Evolutionary conservation across 2,113 vertebrate genomes (phyloP).

Genomic region (Siniperca chuatsi): DNA sequence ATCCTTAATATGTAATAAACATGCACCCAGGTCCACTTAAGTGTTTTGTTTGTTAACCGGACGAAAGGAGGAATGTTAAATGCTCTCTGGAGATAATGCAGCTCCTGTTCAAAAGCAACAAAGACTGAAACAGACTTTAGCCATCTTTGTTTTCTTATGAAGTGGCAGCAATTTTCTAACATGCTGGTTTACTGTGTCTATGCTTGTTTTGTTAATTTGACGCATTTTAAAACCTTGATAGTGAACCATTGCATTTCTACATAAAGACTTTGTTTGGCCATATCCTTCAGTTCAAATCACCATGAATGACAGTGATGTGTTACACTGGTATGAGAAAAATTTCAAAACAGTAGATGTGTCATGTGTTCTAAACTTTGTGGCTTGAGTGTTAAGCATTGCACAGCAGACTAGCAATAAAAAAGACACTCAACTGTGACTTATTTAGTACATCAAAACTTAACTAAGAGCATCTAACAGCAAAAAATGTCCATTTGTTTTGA

Average conservation of each 20-base stretch:
- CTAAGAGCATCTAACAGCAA: not conserved
- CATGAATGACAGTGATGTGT: not conserved
- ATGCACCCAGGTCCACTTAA: not conserved
- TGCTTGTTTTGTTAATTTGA: not conserved
- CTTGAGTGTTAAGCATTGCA: not conserved
- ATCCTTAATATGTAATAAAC: not conserved
- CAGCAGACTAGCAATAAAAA: not conserved
- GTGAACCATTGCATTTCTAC: not conserved
- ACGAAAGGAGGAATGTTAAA: not conserved
- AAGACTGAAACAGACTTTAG: not conserved
- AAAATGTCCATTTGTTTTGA: conserved; percentile 9
- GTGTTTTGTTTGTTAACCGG: not conserved
- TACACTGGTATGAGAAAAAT: not conserved
- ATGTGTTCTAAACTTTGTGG: not conserved
- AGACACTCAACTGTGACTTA: not conserved
- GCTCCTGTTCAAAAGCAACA: not conserved
- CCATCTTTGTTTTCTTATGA: not conserved
- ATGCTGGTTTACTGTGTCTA: not conserved
- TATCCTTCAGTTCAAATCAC: not conserved
- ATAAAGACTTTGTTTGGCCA: not conserved
- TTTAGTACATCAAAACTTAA: not conserved
- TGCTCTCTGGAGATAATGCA: not conserved
- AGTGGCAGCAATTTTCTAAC: not conserved
- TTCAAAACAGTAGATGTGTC: not conserved
- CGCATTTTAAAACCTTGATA: not conserved